Percentiles rank a stretch among this genome's conserved stretches.
phyloP scores from a whole-genome alignment of 2,113 vertebrate species.

The Laticauda colubrina region DNA sequence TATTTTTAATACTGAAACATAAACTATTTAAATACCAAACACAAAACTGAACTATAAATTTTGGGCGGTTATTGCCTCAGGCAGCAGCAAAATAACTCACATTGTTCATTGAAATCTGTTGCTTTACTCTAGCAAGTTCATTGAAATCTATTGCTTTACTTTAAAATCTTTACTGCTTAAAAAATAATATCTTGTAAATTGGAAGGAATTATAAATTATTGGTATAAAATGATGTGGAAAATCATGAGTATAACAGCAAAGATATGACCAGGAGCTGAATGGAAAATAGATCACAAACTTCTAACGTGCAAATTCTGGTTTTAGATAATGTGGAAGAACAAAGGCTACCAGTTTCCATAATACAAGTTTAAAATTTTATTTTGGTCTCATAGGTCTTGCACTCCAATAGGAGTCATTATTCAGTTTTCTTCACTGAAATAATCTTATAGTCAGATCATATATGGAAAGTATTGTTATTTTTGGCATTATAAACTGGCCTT shows the following conservation, averaged over 20 bases:
- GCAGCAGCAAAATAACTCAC: neutral
- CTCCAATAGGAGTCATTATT: neutral
- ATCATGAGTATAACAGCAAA: neutral
- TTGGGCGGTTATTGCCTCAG: neutral
- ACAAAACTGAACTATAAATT: constrained; percentile 1
- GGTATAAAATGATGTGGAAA: neutral
- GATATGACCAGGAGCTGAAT: too few species aligned
- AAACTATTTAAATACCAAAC: constrained; percentile 10
- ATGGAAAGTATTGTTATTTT: neutral
- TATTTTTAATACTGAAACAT: neutral
- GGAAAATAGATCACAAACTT: too few species aligned
- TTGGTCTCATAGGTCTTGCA: neutral
- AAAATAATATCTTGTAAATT: neutral
- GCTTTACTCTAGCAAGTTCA: neutral
- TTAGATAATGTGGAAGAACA: neutral
- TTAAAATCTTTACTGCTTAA: neutral
- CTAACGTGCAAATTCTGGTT: too few species aligned
- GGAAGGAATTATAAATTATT: neutral
- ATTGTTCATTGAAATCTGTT: constrained; percentile 6
- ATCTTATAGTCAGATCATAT: neutral
- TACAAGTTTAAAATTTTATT: neutral
- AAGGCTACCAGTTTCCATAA: neutral
- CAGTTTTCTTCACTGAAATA: neutral
- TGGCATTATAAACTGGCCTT: neutral
- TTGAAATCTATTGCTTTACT: too few species aligned